Percentiles rank a stretch among this genome's conserved stretches.
phyloP scores from a whole-genome alignment of 2,113 vertebrate genomes.

The Hippopotamus amphibius region DNA sequence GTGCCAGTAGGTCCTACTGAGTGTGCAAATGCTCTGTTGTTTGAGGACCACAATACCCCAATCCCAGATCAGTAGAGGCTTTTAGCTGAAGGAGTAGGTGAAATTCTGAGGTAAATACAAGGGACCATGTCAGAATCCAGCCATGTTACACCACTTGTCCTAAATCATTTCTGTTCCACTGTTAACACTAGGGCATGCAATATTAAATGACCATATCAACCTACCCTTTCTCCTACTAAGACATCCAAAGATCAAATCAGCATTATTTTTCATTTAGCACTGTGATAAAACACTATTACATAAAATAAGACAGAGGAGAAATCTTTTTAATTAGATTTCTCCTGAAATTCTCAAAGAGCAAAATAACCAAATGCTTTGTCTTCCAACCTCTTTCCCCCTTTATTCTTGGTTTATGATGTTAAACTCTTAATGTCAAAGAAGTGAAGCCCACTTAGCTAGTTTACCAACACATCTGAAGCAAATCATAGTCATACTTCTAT shows the following conservation, averaged over 20 bases:
- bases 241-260: slow-evolving; percentile 48
- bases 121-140: slow-evolving; percentile 35
- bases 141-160: not conserved
- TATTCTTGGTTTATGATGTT: slow-evolving; percentile 1
- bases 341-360: slow-evolving; percentile 60
- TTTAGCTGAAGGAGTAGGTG: slow-evolving; percentile 19
- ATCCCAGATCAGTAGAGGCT: not conserved
- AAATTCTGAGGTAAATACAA: slow-evolving; percentile 48
- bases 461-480: slow-evolving; percentile 39
- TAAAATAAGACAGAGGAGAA: slow-evolving; percentile 48
- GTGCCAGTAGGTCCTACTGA: not conserved
- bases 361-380: slow-evolving; percentile 59
- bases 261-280: slow-evolving; percentile 51
- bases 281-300: slow-evolving; percentile 62
- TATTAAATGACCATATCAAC: slow-evolving; percentile 38
- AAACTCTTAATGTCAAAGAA: slow-evolving; percentile 63
- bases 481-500: slow-evolving; percentile 47
- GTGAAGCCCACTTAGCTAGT: not conserved
- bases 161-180: slow-evolving; percentile 50
- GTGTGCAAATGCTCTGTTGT: slow-evolving; percentile 51
- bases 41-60: not conserved
- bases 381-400: slow-evolving; percentile 67
- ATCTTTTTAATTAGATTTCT: slow-evolving; percentile 41
- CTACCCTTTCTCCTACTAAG: slow-evolving; percentile 29
- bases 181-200: not conserved